These are phyloP conservation scores for Pocillopora grandis DNA, from an alignment of 92 coral and sea anemone genomes.

Conservation along the genomic window DNA sequence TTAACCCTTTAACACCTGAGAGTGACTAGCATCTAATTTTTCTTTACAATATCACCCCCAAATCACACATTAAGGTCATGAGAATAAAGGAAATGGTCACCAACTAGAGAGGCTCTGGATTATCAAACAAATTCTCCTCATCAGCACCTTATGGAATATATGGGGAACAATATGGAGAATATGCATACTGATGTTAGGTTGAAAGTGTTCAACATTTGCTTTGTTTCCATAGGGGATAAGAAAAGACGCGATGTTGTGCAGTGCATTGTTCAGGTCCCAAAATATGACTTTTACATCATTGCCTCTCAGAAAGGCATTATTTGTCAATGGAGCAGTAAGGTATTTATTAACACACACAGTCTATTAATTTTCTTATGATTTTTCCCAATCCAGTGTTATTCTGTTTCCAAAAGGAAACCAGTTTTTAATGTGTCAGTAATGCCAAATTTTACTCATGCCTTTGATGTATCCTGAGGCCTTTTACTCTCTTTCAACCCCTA, in stretches of 20 bases:
- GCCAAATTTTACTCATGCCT: too few relatives aligned
- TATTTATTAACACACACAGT: background rate
- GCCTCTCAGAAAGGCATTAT: slow-evolving; percentile 96
- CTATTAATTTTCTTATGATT: background rate
- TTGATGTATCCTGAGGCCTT: too few relatives aligned
- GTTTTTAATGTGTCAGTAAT: too few relatives aligned
- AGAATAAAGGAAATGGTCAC: too few relatives aligned
- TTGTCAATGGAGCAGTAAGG: slow-evolving; percentile 97
- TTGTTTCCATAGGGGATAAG: slow-evolving; percentile 80
- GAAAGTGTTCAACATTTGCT: background rate
- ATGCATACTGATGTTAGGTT: background rate
- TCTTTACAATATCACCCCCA: too few relatives aligned
- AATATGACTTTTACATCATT: slow-evolving; percentile 87
- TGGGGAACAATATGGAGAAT: too few relatives aligned
- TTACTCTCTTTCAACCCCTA: too few relatives aligned
- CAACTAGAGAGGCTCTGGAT: too few relatives aligned
- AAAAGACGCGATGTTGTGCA: slow-evolving; percentile 94
- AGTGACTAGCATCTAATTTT: too few relatives aligned
- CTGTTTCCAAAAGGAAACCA: background rate
- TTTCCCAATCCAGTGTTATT: background rate
- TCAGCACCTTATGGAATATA: too few relatives aligned
- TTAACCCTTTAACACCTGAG: background rate
- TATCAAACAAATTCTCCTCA: too few relatives aligned
- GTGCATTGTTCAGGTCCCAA: slow-evolving; percentile 89
- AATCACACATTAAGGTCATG: too few relatives aligned